phyloP scores from a whole-genome alignment of 30 jellyfish, hydroid and myxozoan genomes.

The Pseudorhiza aurosa region DNA sequence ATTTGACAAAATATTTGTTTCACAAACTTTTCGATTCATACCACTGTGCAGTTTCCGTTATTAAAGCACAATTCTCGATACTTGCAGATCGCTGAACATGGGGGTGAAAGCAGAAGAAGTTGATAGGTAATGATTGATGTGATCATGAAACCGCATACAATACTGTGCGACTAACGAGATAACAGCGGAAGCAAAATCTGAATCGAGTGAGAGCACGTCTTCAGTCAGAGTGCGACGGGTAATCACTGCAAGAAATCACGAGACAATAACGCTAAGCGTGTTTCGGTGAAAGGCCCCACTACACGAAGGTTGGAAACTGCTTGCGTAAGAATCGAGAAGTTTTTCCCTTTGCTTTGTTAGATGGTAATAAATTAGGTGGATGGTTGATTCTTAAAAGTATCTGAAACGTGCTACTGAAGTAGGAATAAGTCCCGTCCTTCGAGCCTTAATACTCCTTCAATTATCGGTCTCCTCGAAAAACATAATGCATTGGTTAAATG shows the following conservation, averaged over 20 bases:
- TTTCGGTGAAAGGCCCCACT: background rate
- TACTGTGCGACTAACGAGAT: no score
- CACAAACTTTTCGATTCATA: slow-evolving; percentile 1
- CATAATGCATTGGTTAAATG: no score
- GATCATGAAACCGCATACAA: no score
- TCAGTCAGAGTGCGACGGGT: background rate
- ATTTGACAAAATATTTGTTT: slow-evolving; percentile 4
- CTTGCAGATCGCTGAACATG: background rate
- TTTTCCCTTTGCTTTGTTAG: background rate
- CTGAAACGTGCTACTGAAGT: no score
- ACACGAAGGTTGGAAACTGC: no score
- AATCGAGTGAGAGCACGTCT: background rate
- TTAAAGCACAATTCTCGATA: background rate
- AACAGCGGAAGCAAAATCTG: no score
- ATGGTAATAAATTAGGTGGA: slow-evolving; percentile 13
- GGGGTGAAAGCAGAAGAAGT: background rate
- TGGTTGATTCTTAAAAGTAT: background rate
- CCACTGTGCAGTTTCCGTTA: background rate
- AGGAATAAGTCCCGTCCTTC: no score
- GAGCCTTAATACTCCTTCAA: no score
- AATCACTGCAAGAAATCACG: background rate
- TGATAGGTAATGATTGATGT: background rate
- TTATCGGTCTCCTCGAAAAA: no score
- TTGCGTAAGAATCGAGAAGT: background rate
- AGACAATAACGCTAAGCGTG: background rate